These are phyloP conservation scores for Anhinga rufa DNA, from an alignment of 2,113 vertebrate genomes.

Conservation along the genomic window DNA sequence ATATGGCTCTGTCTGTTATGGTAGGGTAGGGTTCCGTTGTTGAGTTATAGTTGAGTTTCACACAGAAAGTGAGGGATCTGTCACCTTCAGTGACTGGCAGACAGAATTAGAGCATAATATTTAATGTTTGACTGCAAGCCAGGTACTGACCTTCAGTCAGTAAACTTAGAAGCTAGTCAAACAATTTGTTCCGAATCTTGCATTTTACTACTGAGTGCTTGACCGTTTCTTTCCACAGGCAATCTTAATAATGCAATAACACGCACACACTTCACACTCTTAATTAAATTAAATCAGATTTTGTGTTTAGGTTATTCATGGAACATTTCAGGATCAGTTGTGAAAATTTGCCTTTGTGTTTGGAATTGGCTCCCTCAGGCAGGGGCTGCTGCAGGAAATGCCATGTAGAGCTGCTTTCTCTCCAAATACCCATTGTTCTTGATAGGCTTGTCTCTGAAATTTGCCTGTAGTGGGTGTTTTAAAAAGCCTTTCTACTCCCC, in stretches of 20 bases:
- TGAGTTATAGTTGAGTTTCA: background rate
- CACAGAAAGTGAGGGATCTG: background rate
- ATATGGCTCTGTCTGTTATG: background rate
- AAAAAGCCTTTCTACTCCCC: background rate
- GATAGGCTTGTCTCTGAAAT: background rate
- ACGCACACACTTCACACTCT: background rate
- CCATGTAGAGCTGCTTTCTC: background rate
- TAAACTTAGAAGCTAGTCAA: background rate
- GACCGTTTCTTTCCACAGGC: background rate
- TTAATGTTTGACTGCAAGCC: background rate
- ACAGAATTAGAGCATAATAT: background rate
- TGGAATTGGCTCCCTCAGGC: background rate
- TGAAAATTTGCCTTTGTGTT: background rate
- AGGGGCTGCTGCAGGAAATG: background rate
- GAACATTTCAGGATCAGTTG: background rate
- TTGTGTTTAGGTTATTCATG: background rate
- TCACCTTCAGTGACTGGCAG: background rate
- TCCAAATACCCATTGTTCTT: background rate
- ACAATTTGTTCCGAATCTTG: background rate
- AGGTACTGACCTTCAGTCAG: background rate
- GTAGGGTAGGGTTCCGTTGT: fast-evolving
- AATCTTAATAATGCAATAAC: background rate
- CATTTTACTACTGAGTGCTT: background rate
- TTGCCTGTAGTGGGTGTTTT: background rate
- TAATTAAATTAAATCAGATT: background rate